Evolutionary conservation across 2,888 invertebrate genomes (phyloP).

Genomic region (Mactromeris polynyma): DNA sequence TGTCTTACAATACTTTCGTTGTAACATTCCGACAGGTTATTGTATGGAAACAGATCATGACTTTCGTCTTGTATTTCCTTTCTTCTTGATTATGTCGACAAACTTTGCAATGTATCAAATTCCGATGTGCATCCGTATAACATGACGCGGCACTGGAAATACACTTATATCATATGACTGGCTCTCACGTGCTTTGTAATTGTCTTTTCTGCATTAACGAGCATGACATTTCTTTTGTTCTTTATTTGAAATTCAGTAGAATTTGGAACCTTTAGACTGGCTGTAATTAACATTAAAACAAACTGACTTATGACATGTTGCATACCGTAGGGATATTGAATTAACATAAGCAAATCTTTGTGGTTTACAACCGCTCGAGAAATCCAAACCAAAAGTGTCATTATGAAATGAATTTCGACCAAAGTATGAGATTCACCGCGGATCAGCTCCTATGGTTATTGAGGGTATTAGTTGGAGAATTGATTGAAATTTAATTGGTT

Average conservation of each 20-base stretch:
- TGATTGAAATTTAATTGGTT: slow-evolving; percentile 26
- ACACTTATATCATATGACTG: neutral
- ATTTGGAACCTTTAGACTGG: neutral
- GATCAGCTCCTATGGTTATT: neutral
- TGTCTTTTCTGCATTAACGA: neutral
- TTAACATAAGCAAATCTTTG: neutral
- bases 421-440: slow-evolving; percentile 15
- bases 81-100: neutral
- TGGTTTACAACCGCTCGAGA: neutral
- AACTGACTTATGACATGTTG: neutral
- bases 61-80: neutral
- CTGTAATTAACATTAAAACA: neutral
- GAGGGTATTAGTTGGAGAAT: neutral
- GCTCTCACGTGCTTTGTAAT: neutral
- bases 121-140: neutral
- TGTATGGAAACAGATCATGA: neutral
- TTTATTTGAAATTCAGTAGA: neutral
- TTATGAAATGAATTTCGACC: slow-evolving; percentile 28
- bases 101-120: slow-evolving; percentile 1
- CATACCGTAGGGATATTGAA: neutral
- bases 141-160: neutral
- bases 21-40: neutral
- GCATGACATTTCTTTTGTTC: neutral
- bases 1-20: neutral
- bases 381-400: neutral